Conservation (phyloP, 2,888 invertebrate genomes). For the Cabera pusaria region DNA sequence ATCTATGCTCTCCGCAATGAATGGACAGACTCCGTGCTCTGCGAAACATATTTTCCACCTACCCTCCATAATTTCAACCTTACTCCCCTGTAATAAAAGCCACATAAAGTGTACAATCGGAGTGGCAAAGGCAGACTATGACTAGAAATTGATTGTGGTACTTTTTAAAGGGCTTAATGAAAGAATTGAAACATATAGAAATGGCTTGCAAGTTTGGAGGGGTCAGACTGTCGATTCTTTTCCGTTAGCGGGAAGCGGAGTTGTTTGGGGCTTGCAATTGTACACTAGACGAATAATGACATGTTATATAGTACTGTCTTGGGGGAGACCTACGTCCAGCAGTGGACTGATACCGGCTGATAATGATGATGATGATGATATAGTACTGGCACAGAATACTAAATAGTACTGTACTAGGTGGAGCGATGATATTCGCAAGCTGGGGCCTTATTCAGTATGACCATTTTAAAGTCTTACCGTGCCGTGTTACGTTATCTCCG, state of each 20-base stretch:
- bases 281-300: no score
- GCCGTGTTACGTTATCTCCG: no score
- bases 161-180: conserved; percentile 77
- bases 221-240: conserved; percentile 16
- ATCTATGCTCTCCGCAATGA: conserved; percentile 78
- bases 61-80: conserved; percentile 38
- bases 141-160: conserved; percentile 75
- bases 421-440: no score
- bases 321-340: no score
- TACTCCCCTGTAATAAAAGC: not conserved
- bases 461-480: no score
- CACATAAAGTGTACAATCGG: conserved; percentile 43
- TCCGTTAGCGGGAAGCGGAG: conserved; percentile 7
- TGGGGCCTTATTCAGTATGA: no score
- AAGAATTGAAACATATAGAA: conserved; percentile 78
- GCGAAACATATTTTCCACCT: conserved; percentile 36
- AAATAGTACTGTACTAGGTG: no score
- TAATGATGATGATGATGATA: no score
- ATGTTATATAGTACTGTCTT: no score
- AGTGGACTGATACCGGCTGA: no score
- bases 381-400: no score
- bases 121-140: conserved; percentile 50
- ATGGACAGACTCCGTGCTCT: conserved; percentile 67
- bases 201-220: conserved; percentile 29
- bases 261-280: no score